Percentiles rank a stretch among this genome's conserved stretches.
phyloP scores from a whole-genome alignment of 2,113 vertebrate genomes.

The Cebus imitator region DNA sequence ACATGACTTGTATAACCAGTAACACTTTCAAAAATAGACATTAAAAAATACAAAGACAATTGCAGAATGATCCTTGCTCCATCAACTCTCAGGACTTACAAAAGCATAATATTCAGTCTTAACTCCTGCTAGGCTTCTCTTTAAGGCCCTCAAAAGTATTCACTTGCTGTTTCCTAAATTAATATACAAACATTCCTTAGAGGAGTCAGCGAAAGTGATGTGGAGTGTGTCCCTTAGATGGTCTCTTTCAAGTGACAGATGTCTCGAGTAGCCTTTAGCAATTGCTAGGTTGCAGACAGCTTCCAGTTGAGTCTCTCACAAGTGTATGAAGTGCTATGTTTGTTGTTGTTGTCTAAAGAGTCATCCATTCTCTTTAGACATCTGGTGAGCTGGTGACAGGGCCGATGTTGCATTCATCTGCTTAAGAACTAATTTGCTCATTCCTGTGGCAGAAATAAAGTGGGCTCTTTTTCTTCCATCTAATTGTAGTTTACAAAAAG shows the following conservation, averaged over 20 bases:
- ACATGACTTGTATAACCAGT: not conserved
- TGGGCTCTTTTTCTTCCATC: not conserved
- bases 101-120: not conserved
- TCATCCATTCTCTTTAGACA: slow-evolving; percentile 21
- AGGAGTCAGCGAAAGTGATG: not conserved
- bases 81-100: not conserved
- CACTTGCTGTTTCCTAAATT: not conserved
- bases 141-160: not conserved
- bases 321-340: not conserved
- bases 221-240: not conserved
- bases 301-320: not conserved
- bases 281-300: slow-evolving; percentile 12
- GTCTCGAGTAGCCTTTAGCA: slow-evolving; percentile 40
- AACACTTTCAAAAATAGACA: slow-evolving; percentile 1
- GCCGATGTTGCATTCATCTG: not conserved
- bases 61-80: not conserved
- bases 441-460: not conserved
- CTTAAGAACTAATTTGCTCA: slow-evolving; percentile 47
- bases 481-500: not conserved
- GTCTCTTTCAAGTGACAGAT: slow-evolving; percentile 57
- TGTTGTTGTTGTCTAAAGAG: not conserved
- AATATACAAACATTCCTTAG: not conserved
- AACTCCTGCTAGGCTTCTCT: not conserved
- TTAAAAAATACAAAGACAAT: slow-evolving; percentile 13
- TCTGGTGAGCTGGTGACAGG: slow-evolving; percentile 3